Percentiles rank a stretch among this genome's conserved stretches.
Conservation (phyloP, 2,797 vertebrate species). For the Strix occidentalis region DNA sequence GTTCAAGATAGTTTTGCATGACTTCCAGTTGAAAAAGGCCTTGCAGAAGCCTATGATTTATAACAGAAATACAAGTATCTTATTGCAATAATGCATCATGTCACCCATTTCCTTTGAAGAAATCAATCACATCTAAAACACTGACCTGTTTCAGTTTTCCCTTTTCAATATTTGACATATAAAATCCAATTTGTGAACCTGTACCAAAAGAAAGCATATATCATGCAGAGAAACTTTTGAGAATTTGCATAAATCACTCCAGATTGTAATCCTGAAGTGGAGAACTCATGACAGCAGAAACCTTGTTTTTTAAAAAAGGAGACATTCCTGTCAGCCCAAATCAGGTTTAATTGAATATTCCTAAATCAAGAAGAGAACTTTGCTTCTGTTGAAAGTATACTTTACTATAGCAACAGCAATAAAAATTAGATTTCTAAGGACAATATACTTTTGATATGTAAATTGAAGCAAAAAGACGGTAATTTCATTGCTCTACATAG, state of each 20-base stretch:
- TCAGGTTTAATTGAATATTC: slow-evolving; percentile 32
- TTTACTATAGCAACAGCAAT: neutral
- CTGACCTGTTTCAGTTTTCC: slow-evolving; percentile 72
- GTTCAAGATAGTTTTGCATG: slow-evolving; percentile 41
- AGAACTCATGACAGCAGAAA: slow-evolving; percentile 44
- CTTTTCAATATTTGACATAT: slow-evolving; percentile 72
- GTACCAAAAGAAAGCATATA: slow-evolving; percentile 67
- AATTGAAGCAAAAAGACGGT: neutral
- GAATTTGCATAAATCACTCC: slow-evolving; percentile 73
- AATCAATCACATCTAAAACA: slow-evolving; percentile 78
- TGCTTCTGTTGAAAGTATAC: neutral
- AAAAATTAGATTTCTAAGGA: neutral
- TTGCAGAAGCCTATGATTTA: slow-evolving; percentile 73
- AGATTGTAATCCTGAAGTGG: slow-evolving; percentile 46
- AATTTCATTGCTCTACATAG: neutral
- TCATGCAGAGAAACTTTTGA: slow-evolving; percentile 66
- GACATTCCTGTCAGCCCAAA: neutral
- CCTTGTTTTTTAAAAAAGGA: neutral
- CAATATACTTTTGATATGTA: neutral
- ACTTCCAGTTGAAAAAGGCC: slow-evolving; percentile 50
- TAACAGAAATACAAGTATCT: slow-evolving; percentile 77
- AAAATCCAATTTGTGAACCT: slow-evolving; percentile 75
- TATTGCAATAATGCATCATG: slow-evolving; percentile 81
- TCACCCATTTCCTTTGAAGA: slow-evolving; percentile 73
- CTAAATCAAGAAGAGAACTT: neutral